Conservation (phyloP, 2,113 vertebrate genomes). For the Ammodytes dubius region DNA sequence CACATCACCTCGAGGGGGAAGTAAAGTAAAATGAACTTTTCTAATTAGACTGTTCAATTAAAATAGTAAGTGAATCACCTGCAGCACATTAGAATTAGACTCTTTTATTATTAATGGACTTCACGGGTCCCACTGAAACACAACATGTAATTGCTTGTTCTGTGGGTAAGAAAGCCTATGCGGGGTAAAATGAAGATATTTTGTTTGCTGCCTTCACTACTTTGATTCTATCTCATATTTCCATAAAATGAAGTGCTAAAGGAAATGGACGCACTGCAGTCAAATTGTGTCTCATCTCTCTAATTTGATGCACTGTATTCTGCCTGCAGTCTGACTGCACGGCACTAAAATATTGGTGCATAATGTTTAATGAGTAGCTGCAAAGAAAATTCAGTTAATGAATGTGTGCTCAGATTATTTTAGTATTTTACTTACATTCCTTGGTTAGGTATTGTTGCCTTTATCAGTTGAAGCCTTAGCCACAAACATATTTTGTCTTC, state of each 20-base stretch:
- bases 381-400: conserved; percentile 8
- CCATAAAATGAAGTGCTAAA: conserved; percentile 12
- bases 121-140: conserved; percentile 27
- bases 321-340: not conserved
- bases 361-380: conserved; percentile 47
- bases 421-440: conserved; percentile 13
- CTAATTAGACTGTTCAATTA: conserved; percentile 64
- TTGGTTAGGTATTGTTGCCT: not conserved
- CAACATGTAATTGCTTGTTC: conserved; percentile 51
- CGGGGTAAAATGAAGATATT: conserved; percentile 36
- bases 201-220: conserved; percentile 26
- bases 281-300: conserved; percentile 33
- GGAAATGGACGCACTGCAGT: conserved; percentile 28
- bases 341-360: conserved; percentile 2
- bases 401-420: not conserved
- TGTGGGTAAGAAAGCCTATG: conserved; percentile 26
- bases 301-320: conserved; percentile 17
- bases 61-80: conserved; percentile 53
- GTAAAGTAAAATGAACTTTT: conserved; percentile 66
- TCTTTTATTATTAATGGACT: conserved; percentile 53
- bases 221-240: conserved; percentile 6
- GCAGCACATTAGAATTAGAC: conserved; percentile 55
- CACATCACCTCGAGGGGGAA: conserved; percentile 39
- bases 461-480: conserved; percentile 6
- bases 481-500: not conserved